Conservation (phyloP, 2,888 invertebrate genomes). For the Pachycephus smyrnensis region DNA sequence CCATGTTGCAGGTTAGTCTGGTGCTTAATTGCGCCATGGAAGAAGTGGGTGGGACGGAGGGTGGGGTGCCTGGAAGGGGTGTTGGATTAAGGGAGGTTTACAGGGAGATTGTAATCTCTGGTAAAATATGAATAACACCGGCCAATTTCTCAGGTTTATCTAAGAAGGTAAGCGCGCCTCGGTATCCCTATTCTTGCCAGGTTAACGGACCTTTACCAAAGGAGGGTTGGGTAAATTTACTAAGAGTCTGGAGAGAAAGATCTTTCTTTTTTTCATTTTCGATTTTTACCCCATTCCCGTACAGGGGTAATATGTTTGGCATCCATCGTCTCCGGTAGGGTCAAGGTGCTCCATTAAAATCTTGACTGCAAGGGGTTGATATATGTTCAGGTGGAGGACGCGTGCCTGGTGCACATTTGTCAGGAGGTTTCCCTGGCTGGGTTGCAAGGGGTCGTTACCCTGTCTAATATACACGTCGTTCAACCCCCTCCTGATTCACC, state of each 20-base stretch:
- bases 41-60: too few species aligned
- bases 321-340: conserved; percentile 27
- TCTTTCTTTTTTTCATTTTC: too few species aligned
- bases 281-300: too few species aligned
- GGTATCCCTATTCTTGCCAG: background rate
- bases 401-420: conserved; percentile 57
- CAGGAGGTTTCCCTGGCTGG: conserved; percentile 39
- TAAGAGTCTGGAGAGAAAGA: too few species aligned
- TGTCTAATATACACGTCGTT: conserved; percentile 54
- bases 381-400: conserved; percentile 24
- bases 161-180: conserved; percentile 22
- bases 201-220: background rate
- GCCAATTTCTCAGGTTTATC: conserved; percentile 54
- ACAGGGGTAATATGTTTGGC: too few species aligned
- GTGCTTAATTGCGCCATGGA: conserved; percentile 37
- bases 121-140: conserved; percentile 55
- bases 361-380: too few species aligned
- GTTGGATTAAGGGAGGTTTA: background rate
- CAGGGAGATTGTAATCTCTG: conserved; percentile 48
- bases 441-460: conserved; percentile 21
- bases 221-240: too few species aligned
- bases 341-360: conserved; percentile 50
- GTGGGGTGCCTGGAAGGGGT: too few species aligned
- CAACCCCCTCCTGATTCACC: too few species aligned
- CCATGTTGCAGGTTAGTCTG: conserved; percentile 14